Evolutionary conservation across 2,888 invertebrate genomes (phyloP).

Genomic region (Hipparchia sbordonii): DNA sequence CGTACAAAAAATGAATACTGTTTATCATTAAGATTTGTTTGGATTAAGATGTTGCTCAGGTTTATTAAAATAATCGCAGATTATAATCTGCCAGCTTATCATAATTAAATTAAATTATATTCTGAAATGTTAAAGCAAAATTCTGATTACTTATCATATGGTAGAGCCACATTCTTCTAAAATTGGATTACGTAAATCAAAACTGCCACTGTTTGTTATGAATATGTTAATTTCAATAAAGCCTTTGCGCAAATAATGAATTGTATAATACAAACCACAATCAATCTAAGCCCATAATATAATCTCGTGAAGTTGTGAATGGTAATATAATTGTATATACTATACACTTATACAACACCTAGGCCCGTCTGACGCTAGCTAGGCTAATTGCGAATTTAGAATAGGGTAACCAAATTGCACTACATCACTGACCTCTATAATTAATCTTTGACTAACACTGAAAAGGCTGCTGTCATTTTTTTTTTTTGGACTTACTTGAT

Average conservation of each 20-base stretch:
- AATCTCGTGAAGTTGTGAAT: slow-evolving; percentile 26
- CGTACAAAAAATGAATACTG: too few relatives aligned
- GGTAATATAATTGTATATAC: slow-evolving; percentile 33
- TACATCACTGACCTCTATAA: slow-evolving; percentile 22
- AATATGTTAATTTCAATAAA: slow-evolving; percentile 19
- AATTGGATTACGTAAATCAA: slow-evolving; percentile 18
- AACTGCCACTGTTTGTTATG: slow-evolving; percentile 25
- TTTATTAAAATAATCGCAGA: not conserved
- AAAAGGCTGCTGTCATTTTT: too few relatives aligned
- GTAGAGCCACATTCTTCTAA: not conserved
- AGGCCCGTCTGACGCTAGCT: slow-evolving; percentile 28
- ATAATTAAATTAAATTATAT: not conserved
- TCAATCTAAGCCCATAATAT: slow-evolving; percentile 23
- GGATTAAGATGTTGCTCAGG: not conserved
- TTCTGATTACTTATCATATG: slow-evolving; percentile 1
- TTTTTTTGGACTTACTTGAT: too few relatives aligned
- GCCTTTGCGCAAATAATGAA: slow-evolving; percentile 19
- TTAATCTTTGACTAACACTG: too few relatives aligned
- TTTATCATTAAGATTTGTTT: not conserved
- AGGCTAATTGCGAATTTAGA: slow-evolving; percentile 59
- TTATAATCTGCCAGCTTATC: not conserved
- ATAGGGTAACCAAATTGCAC: slow-evolving; percentile 55
- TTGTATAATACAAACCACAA: slow-evolving; percentile 25
- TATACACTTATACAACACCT: slow-evolving; percentile 7
- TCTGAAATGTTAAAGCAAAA: not conserved